Percentiles rank a stretch among this genome's conserved stretches.
Conservation (phyloP, 2,888 invertebrate species). For the Plagodis pulveraria region DNA sequence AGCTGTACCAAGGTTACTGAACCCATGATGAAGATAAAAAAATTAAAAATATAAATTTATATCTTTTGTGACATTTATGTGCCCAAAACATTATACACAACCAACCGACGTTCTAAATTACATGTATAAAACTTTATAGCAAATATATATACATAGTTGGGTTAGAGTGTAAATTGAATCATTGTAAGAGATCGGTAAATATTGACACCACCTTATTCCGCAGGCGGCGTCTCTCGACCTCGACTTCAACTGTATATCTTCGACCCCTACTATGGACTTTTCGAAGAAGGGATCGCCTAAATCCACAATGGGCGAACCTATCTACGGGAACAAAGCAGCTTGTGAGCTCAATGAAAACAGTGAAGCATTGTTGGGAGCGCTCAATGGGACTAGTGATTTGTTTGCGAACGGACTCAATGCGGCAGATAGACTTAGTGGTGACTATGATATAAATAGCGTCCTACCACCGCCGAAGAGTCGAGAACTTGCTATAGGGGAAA, state of each 20-base stretch:
- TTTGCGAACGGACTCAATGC: slow-evolving; percentile 73
- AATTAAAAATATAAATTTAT: too few species aligned
- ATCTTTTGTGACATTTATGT: too few species aligned
- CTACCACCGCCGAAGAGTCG: slow-evolving; percentile 79
- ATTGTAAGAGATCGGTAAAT: neutral
- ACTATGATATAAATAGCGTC: slow-evolving; percentile 79
- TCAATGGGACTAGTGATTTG: slow-evolving; percentile 75
- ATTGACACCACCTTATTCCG: slow-evolving; percentile 35
- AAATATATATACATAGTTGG: too few species aligned
- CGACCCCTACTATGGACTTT: slow-evolving; percentile 76
- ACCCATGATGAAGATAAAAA: too few species aligned
- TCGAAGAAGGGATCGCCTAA: slow-evolving; percentile 77
- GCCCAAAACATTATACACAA: too few species aligned
- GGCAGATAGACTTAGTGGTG: slow-evolving; percentile 74
- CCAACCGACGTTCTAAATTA: too few species aligned
- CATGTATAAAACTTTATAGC: too few species aligned
- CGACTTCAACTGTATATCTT: slow-evolving; percentile 79
- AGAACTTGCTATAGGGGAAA: slow-evolving; percentile 82
- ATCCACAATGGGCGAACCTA: slow-evolving; percentile 72
- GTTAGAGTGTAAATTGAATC: too few species aligned
- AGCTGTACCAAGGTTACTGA: too few species aligned
- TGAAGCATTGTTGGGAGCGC: slow-evolving; percentile 66
- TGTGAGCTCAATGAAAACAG: slow-evolving; percentile 75
- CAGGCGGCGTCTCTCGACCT: slow-evolving; percentile 73
- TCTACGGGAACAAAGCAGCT: slow-evolving; percentile 78